Conservation (phyloP, 2,797 vertebrate species). For the Nyctalus aviator region DNA sequence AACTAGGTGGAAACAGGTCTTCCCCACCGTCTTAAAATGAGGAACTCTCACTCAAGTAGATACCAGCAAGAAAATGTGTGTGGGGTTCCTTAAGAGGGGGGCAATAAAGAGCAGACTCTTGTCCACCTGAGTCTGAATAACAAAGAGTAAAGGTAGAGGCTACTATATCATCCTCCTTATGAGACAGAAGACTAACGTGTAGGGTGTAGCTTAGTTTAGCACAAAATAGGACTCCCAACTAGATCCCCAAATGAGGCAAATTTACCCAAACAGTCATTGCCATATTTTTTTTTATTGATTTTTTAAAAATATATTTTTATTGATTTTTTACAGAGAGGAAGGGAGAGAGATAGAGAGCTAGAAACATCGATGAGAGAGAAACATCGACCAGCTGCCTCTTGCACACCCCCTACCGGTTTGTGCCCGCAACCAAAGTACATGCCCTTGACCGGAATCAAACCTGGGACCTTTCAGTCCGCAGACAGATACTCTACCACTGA, state of each 20-base stretch:
- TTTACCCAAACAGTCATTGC: neutral
- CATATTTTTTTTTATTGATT: neutral
- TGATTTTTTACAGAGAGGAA: no score
- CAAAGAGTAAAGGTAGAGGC: neutral
- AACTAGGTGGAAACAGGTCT: neutral
- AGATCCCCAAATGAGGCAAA: neutral
- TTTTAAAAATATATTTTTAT: no score
- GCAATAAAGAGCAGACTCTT: neutral
- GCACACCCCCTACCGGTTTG: no score
- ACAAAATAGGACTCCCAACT: neutral
- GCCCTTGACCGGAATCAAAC: no score
- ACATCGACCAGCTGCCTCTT: no score
- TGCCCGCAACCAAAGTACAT: no score
- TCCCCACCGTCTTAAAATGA: neutral
- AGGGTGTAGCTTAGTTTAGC: neutral
- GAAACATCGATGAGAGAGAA: no score
- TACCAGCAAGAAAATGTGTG: neutral
- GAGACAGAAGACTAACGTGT: neutral
- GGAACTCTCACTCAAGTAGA: neutral
- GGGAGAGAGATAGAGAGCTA: no score
- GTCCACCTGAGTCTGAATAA: neutral
- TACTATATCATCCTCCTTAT: neutral
- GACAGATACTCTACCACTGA: no score
- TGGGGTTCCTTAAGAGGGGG: neutral
- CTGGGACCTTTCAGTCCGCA: no score